Percentiles rank a stretch among this genome's conserved stretches.
phyloP scores from a whole-genome alignment of 2,797 vertebrate species.

The Brachymystax lenok region DNA sequence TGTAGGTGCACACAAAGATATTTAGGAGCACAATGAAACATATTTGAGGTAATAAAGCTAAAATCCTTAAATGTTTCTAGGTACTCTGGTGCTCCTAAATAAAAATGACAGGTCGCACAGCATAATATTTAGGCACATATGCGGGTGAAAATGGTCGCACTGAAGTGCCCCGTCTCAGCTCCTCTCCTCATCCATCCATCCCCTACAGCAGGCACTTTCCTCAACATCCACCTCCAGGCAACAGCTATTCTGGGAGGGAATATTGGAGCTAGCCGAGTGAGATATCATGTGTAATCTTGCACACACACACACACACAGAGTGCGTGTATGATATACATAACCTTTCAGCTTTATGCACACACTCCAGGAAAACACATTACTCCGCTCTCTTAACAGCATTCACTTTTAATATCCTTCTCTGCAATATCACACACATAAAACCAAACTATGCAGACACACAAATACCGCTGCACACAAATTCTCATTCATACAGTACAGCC shows the following conservation, averaged over 20 bases:
- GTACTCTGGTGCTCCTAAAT: too few species aligned
- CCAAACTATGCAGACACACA: slow-evolving; percentile 17
- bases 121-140: neutral
- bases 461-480: slow-evolving; percentile 25
- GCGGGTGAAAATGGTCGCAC: neutral
- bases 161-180: neutral
- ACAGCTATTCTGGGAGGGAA: slow-evolving; percentile 25
- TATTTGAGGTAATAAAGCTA: too few species aligned
- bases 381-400: slow-evolving; percentile 37
- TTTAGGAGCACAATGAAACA: too few species aligned
- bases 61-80: too few species aligned
- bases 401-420: slow-evolving; percentile 40
- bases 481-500: slow-evolving; percentile 24
- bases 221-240: slow-evolving; percentile 16
- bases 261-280: slow-evolving; percentile 4
- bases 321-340: slow-evolving; percentile 9
- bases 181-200: slow-evolving; percentile 25
- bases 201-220: slow-evolving; percentile 5
- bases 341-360: slow-evolving; percentile 7
- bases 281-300: neutral
- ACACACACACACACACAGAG: neutral
- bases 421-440: slow-evolving; percentile 25
- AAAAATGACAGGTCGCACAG: too few species aligned
- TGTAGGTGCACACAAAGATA: too few species aligned
- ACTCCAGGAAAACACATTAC: slow-evolving; percentile 14